These are phyloP conservation scores for Nezara viridula DNA, from an alignment of 2,888 invertebrate species.

Conservation along the genomic window DNA sequence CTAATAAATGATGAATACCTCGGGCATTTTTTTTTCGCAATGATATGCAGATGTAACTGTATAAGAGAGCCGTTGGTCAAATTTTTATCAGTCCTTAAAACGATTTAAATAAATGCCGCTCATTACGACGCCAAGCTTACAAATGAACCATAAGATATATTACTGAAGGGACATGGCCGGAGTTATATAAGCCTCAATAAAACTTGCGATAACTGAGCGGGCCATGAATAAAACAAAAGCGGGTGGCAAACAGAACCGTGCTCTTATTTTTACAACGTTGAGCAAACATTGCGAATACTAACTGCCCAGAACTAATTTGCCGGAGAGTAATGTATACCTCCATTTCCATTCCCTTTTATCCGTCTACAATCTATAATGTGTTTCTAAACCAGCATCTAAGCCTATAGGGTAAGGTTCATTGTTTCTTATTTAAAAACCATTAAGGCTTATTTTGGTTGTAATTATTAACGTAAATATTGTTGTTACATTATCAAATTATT, in stretches of 20 bases:
- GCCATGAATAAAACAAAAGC: neutral
- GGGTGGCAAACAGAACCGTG: neutral
- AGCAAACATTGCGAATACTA: constrained; percentile 1
- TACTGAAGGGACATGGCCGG: neutral
- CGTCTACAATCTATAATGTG: neutral
- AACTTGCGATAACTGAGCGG: neutral
- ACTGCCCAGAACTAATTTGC: neutral
- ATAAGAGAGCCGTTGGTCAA: neutral
- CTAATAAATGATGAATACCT: too few species aligned
- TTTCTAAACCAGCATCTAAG: neutral
- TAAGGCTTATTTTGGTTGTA: too few species aligned
- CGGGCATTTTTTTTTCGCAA: too few species aligned
- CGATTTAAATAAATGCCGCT: neutral
- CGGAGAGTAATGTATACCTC: neutral
- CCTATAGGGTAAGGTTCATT: neutral
- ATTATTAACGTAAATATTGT: too few species aligned
- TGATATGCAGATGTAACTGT: too few species aligned
- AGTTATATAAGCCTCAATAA: constrained; percentile 6
- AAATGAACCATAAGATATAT: neutral
- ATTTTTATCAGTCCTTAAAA: neutral
- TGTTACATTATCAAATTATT: too few species aligned
- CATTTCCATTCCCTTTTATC: neutral
- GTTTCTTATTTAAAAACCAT: neutral
- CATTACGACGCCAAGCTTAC: neutral
- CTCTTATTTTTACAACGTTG: neutral